These are phyloP conservation scores for Meandrusa payeni DNA, from an alignment of 2,888 invertebrate species.

Conservation along the genomic window DNA sequence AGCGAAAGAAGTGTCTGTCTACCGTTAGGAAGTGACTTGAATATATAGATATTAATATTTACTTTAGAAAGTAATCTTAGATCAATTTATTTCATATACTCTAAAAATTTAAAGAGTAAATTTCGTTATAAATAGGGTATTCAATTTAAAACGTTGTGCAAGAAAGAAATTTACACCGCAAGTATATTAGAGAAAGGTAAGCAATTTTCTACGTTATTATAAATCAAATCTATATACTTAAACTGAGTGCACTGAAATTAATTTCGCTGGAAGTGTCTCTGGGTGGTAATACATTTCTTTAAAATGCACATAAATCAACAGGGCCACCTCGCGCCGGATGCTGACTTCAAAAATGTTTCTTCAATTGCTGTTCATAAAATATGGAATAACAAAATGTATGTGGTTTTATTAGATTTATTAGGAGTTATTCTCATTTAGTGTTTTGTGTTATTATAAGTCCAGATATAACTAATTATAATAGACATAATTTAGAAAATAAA, in stretches of 20 bases:
- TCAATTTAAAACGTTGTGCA: background rate
- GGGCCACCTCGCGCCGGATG: conserved; percentile 8
- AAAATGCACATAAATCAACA: conserved; percentile 20
- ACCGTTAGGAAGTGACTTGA: too few relatives aligned
- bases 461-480: too few relatives aligned
- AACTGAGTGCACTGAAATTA: conserved; percentile 16
- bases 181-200: conserved; percentile 1
- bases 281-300: conserved; percentile 20
- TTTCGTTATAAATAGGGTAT: too few relatives aligned
- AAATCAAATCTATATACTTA: conserved; percentile 16
- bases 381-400: conserved; percentile 2
- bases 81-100: too few relatives aligned
- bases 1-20: too few relatives aligned
- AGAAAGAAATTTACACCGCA: background rate
- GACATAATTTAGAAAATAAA: too few relatives aligned
- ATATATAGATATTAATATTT: too few relatives aligned
- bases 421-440: too few relatives aligned
- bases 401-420: too few relatives aligned
- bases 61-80: too few relatives aligned
- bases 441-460: too few relatives aligned
- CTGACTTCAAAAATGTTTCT: conserved; percentile 18
- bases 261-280: conserved; percentile 17
- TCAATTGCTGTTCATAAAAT: conserved; percentile 16
- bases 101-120: too few relatives aligned
- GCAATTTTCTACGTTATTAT: conserved; percentile 5